Percentiles rank a stretch among this genome's conserved stretches.
phyloP scores from a whole-genome alignment of 2,797 vertebrate species.

The Micropoecilia bifurca region DNA sequence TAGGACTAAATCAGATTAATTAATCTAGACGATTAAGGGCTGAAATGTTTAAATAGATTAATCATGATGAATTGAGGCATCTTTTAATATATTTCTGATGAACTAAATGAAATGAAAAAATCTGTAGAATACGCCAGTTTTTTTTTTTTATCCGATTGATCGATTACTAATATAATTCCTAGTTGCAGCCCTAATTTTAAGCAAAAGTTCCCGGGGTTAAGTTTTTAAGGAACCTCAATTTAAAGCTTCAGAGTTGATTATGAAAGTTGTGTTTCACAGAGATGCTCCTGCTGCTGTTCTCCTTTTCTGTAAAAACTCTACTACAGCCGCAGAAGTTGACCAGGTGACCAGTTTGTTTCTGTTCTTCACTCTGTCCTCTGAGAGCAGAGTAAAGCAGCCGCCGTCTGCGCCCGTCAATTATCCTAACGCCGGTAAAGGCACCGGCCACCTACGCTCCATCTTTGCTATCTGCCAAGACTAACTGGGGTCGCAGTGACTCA shows the following conservation, averaged over 20 bases:
- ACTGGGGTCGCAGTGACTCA: constrained; percentile 40
- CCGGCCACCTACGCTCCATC: constrained; percentile 34
- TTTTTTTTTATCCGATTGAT: too few species aligned
- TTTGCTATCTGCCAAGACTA: constrained; percentile 8
- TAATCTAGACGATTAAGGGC: neutral
- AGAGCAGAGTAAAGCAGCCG: neutral
- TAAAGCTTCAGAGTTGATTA: neutral
- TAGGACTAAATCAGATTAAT: neutral
- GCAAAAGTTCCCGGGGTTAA: neutral
- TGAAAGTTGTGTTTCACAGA: neutral
- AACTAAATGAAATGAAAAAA: too few species aligned
- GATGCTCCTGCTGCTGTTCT: neutral
- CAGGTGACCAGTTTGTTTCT: neutral
- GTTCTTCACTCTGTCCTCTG: neutral
- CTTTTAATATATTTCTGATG: too few species aligned
- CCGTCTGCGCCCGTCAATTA: constrained; percentile 23
- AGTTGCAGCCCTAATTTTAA: neutral
- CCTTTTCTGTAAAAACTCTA: neutral
- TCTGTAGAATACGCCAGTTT: too few species aligned
- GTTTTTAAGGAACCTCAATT: neutral
- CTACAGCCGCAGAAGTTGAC: neutral
- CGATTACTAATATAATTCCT: too few species aligned
- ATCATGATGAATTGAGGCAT: too few species aligned
- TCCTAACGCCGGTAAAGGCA: constrained; percentile 8
- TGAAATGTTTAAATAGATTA: too few species aligned